Evolutionary conservation across 2,888 invertebrate species (phyloP), one percentile per base, ranked within the genome.

Genomic region (Smittia aterrima): DNA sequence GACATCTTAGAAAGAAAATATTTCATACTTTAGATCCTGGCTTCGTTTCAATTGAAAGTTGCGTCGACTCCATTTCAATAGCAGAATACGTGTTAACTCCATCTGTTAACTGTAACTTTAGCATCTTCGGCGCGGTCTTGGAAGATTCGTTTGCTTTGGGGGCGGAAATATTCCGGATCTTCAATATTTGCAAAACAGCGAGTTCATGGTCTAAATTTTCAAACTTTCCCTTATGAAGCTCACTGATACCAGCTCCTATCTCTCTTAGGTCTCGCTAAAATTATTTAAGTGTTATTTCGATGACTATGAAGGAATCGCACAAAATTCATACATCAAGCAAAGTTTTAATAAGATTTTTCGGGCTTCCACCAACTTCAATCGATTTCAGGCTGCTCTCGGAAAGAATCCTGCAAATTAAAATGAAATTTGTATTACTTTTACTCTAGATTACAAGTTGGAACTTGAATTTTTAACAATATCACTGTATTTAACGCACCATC

Each of bases 141-240:
- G 92, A 92, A 77, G 94, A 93, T 82, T 95, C 95, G 81, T 95
- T 93, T 13, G 90, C 89, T 84, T 96, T 96, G 2, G 96, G 96
- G 32, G 95, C 94, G 11, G 95, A 88, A 64, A 95, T 89, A 84
- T 96, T 96, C 13, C 93, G 87, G 67, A 95, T 86, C 83, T 94
- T 94, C 81, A 92, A 91, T 78, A 96, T 89, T 86, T 96, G 96
- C 62, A 96, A 85, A 41, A 96, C 90, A 77, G 95, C 84, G n/a
- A 85, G 83, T 18, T 84, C 85, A 74, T 85, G 83, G 67, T 70
- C 70, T 7, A 87, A 79, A 1, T 77, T 78, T 76, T 82, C 82
- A 1, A 82, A 80, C 76, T 85, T 85, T 22, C 85, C 84, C 27
- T 70, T 70, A 9, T 70, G 70, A 41, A 70, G 41, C 1, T 70